These are phyloP conservation scores for Tenebrosternarchus preto DNA, from an alignment of 2,113 vertebrate genomes.

Conservation along the genomic window DNA sequence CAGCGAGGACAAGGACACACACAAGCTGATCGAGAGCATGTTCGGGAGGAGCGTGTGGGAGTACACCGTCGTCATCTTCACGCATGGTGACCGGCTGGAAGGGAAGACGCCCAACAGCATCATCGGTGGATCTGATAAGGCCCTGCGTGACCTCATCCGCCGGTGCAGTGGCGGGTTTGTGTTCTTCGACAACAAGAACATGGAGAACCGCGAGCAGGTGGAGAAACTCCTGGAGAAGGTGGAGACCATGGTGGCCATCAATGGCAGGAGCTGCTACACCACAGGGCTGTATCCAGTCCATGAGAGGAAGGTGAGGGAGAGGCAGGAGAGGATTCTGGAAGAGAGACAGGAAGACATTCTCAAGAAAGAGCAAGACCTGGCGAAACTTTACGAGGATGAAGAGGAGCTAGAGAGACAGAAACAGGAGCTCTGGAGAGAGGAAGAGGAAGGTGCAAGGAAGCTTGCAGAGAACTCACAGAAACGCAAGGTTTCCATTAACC, in stretches of 20 bases:
- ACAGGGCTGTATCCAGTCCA: conserved; percentile 41
- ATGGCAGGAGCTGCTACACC: conserved; percentile 54
- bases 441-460: conserved; percentile 53
- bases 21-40: conserved; percentile 56
- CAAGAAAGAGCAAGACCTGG: conserved; percentile 25
- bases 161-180: conserved; percentile 64
- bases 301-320: conserved; percentile 57
- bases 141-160: conserved; percentile 60
- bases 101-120: conserved; percentile 56
- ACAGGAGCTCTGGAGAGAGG: conserved; percentile 53
- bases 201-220: conserved; percentile 50
- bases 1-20: conserved; percentile 60
- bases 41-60: conserved; percentile 65
- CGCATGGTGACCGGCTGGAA: conserved; percentile 59
- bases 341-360: conserved; percentile 45
- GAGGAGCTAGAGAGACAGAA: conserved; percentile 51
- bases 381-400: neutral
- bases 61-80: conserved; percentile 67
- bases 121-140: conserved; percentile 51
- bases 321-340: conserved; percentile 50
- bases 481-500: neutral
- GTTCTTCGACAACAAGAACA: conserved; percentile 64
- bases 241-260: conserved; percentile 63
- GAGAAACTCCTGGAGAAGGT: conserved; percentile 59
- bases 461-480: conserved; percentile 45